These are phyloP conservation scores for Coleophora deauratella DNA, from an alignment of 2,888 invertebrate genomes.

Conservation along the genomic window DNA sequence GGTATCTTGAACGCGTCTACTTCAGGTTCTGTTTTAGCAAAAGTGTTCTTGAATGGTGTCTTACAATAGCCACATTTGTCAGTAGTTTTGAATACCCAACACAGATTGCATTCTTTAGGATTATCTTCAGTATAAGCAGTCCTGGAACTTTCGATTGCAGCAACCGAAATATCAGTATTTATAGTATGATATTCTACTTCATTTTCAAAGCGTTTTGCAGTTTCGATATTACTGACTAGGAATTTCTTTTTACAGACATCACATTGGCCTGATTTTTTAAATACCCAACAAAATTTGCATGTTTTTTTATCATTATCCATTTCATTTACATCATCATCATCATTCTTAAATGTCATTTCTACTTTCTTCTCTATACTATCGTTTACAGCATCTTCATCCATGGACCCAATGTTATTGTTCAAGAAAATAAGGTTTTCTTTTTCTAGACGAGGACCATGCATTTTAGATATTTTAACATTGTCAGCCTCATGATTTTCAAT, in stretches of 20 bases:
- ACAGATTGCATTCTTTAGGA: neutral
- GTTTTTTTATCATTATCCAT: neutral
- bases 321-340: neutral
- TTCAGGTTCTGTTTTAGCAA: neutral
- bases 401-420: neutral
- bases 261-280: constrained; percentile 27
- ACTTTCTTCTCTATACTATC: constrained; percentile 1
- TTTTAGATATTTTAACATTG: neutral
- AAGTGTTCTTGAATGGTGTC: neutral
- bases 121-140: neutral
- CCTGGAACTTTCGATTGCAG: neutral
- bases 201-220: neutral
- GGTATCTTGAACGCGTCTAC: neutral
- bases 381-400: neutral
- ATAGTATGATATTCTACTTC: neutral
- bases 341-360: neutral
- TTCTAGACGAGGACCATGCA: too few relatives aligned
- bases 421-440: too few relatives aligned
- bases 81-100: neutral
- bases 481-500: neutral
- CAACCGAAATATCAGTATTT: neutral
- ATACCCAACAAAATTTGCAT: constrained; percentile 41
- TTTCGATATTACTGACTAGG: constrained; percentile 1
- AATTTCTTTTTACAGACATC: constrained; percentile 27
- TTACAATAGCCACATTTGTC: constrained; percentile 1